Evolutionary conservation across 2,888 invertebrate genomes (phyloP).

Genomic region (Leptinotarsa juncta): DNA sequence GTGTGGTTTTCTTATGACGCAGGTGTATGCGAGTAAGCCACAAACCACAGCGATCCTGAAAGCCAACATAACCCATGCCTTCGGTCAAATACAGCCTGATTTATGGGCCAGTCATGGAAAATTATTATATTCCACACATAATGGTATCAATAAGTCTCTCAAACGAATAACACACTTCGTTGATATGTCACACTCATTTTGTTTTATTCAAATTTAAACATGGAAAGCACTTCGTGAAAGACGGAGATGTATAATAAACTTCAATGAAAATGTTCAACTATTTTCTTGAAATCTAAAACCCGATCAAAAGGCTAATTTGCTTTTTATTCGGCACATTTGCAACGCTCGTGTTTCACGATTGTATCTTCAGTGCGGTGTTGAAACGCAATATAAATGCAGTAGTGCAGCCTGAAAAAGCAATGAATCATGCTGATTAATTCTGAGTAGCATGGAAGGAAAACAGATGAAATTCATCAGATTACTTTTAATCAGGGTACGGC

Average conservation of each 20-base stretch:
- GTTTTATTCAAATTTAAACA: too few relatives aligned
- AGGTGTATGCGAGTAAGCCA: too few relatives aligned
- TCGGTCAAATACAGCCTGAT: too few relatives aligned
- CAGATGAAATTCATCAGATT: conserved; percentile 16
- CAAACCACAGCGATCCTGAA: too few relatives aligned
- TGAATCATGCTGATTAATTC: conserved; percentile 14
- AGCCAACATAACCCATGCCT: too few relatives aligned
- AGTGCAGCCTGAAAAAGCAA: conserved; percentile 11
- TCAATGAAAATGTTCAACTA: not conserved
- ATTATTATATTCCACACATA: too few relatives aligned
- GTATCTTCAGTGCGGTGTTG: not conserved
- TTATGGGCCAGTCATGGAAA: too few relatives aligned
- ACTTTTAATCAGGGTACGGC: conserved; percentile 6
- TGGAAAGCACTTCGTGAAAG: too few relatives aligned
- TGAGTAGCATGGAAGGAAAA: conserved; percentile 14
- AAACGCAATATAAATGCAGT: conserved; percentile 8
- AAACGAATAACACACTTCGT: too few relatives aligned
- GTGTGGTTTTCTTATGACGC: too few relatives aligned
- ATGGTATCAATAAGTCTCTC: too few relatives aligned
- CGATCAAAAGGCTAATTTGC: not conserved
- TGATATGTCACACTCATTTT: too few relatives aligned
- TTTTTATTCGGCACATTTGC: conserved; percentile 1
- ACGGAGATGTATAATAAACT: not conserved
- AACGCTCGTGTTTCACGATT: not conserved
- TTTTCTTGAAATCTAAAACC: not conserved